Evolutionary conservation across 2,797 vertebrate species (phyloP).

Genomic region (Enteromius thamalakanensis): DNA sequence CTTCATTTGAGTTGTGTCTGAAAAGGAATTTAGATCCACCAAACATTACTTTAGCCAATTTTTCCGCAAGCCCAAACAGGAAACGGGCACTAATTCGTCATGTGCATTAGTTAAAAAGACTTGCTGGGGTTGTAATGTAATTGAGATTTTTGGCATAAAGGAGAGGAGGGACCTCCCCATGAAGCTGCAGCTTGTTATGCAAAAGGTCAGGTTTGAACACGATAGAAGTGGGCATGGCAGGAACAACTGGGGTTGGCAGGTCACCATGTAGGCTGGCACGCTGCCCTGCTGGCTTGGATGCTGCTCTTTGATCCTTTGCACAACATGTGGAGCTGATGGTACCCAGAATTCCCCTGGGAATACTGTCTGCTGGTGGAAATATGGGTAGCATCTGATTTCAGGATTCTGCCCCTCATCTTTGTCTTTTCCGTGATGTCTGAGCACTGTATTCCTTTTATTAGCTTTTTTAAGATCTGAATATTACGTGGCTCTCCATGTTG

Average conservation of each 20-base stretch:
- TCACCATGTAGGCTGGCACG: constrained; percentile 51
- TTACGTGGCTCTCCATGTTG: background rate
- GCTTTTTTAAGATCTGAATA: background rate
- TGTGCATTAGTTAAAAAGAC: constrained; percentile 14
- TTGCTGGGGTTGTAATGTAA: constrained; percentile 46
- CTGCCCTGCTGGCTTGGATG: constrained; percentile 43
- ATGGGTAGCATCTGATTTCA: constrained; percentile 36
- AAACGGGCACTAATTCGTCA: constrained; percentile 35
- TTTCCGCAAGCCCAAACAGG: constrained; percentile 43
- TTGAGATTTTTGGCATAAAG: constrained; percentile 39
- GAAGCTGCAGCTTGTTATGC: constrained; percentile 48
- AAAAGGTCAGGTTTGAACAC: constrained; percentile 63
- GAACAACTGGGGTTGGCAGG: constrained; percentile 66
- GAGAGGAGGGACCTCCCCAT: constrained; percentile 13
- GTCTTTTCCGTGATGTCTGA: background rate
- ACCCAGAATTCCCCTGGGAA: constrained; percentile 38
- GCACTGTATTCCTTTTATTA: background rate
- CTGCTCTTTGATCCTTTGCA: constrained; percentile 51
- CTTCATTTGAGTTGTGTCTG: constrained; percentile 43
- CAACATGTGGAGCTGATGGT: constrained; percentile 44
- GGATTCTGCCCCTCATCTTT: constrained; percentile 13
- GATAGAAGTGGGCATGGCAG: constrained; percentile 45
- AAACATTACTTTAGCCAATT: constrained; percentile 32
- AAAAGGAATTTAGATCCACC: constrained; percentile 44
- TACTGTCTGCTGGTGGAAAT: constrained; percentile 37